Evolutionary conservation across 2,113 vertebrate species (phyloP).

Genomic region (Dromas ardeola): DNA sequence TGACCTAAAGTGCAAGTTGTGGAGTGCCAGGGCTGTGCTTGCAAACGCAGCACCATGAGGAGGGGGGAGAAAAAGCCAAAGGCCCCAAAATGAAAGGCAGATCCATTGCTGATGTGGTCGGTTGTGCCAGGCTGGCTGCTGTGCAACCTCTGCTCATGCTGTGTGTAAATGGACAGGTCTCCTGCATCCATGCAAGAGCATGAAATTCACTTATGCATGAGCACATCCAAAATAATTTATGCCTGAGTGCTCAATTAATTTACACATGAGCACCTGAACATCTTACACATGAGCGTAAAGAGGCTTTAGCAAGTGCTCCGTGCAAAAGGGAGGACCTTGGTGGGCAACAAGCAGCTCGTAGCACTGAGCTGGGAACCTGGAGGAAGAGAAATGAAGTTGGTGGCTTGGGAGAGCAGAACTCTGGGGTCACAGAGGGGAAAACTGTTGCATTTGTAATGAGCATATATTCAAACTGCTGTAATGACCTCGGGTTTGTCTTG

Average conservation of each 20-base stretch:
- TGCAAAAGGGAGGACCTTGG: neutral
- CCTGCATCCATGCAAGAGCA: neutral
- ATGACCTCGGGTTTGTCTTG: neutral
- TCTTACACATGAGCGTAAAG: neutral
- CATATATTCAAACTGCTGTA: neutral
- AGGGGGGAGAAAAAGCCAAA: neutral
- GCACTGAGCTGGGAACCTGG: neutral
- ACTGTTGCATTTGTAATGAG: neutral
- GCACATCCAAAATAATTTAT: neutral
- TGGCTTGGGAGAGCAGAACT: neutral
- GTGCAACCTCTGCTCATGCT: neutral
- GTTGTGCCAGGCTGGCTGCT: neutral
- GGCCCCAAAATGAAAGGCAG: neutral
- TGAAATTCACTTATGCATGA: neutral
- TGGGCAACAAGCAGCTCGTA: neutral
- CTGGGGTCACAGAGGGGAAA: neutral
- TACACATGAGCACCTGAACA: neutral
- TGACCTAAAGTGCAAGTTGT: neutral
- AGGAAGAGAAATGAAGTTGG: neutral
- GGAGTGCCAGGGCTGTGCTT: neutral
- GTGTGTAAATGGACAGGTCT: neutral
- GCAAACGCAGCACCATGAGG: neutral
- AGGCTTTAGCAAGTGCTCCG: neutral
- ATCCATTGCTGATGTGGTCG: neutral
- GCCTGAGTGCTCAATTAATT: neutral